Evolutionary conservation across 2,113 vertebrate genomes (phyloP).

Genomic region (Symphodus melops): DNA sequence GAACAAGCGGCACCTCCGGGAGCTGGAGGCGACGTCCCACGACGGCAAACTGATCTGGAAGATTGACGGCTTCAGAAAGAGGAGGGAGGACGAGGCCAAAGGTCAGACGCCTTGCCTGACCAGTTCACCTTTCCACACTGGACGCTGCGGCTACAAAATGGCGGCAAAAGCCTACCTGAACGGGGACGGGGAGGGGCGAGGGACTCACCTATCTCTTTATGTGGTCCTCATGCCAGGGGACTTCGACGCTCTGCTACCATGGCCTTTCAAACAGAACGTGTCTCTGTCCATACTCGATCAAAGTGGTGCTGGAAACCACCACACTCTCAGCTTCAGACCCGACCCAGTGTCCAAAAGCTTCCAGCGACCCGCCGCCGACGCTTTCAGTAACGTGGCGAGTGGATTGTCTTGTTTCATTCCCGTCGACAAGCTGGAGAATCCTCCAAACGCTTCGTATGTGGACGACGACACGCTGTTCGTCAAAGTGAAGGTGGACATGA

Average conservation of each 20-base stretch:
- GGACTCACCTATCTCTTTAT: constrained; percentile 90
- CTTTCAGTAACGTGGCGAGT: constrained; percentile 37
- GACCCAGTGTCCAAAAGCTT: constrained; percentile 47
- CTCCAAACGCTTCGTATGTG: constrained; percentile 23
- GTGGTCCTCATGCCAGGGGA: constrained; percentile 93
- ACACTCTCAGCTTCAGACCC: constrained; percentile 52
- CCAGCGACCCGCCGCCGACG: constrained; percentile 6
- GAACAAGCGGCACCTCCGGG: constrained; percentile 52
- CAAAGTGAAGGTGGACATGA: constrained; percentile 62
- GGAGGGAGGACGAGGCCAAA: constrained; percentile 83
- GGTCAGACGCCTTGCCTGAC: constrained; percentile 84
- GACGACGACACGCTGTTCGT: constrained; percentile 58
- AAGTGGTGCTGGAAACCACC: constrained; percentile 47
- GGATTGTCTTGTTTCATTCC: constrained; percentile 55
- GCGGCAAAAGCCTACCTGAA: constrained; percentile 89
- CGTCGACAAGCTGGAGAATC: constrained; percentile 5
- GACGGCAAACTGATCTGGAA: constrained; percentile 94
- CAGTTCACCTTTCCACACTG: constrained; percentile 90
- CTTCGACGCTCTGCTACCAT: constrained; percentile 90
- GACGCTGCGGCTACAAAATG: constrained; percentile 91
- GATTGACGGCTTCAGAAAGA: constrained; percentile 86
- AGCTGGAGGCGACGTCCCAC: constrained; percentile 88
- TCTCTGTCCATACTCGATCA: constrained; percentile 62
- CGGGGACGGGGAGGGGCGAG: constrained; percentile 88
- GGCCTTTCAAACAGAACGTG: constrained; percentile 93